phyloP scores from a whole-genome alignment of 2,888 invertebrate species.

The Sphaerophoria taeniata region DNA sequence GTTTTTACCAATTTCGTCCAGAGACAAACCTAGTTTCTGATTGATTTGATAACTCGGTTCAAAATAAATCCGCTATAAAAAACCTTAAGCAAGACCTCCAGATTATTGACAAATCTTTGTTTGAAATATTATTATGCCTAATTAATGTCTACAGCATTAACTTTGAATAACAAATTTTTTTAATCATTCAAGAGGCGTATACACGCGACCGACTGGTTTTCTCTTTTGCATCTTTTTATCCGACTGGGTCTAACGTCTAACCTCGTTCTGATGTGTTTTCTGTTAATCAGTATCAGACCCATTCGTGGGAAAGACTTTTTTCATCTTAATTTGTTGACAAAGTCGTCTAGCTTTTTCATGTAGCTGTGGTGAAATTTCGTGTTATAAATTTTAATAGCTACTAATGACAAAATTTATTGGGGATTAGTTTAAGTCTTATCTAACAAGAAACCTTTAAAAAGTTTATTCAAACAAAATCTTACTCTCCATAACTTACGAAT shows the following conservation, averaged over 20 bases:
- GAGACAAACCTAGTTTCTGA: too few relatives aligned
- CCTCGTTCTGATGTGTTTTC: background rate
- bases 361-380: background rate
- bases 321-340: background rate
- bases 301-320: slow-evolving; percentile 10
- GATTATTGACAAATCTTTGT: background rate
- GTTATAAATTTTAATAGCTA: background rate
- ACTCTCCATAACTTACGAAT: slow-evolving; percentile 14
- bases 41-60: background rate
- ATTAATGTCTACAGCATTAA: slow-evolving; percentile 9
- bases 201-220: background rate
- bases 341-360: background rate
- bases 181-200: background rate
- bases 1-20: too few relatives aligned
- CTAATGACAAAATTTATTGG: background rate
- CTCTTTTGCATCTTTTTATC: slow-evolving; percentile 6
- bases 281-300: background rate
- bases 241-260: background rate
- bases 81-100: background rate
- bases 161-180: slow-evolving; percentile 13
- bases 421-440: background rate
- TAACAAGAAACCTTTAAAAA: background rate
- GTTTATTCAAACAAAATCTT: slow-evolving; percentile 30
- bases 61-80: background rate
- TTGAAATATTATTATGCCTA: background rate